A percentile compares a stretch with the other conserved stretches of the same genome.
phyloP scores from a whole-genome alignment of 2,113 vertebrate species.

The Brachyhypopomus gauderio region DNA sequence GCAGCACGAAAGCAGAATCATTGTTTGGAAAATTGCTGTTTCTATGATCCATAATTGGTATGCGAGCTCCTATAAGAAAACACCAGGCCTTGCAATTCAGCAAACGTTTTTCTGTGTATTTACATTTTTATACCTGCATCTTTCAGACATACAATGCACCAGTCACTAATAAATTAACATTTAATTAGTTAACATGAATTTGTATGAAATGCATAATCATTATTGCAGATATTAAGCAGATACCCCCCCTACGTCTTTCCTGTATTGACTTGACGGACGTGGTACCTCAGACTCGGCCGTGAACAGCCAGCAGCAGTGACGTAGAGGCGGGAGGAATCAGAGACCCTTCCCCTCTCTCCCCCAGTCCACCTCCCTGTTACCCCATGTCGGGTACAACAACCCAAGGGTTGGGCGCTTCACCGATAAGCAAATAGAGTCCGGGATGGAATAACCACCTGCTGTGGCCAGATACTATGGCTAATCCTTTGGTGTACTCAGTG shows the following conservation, averaged over 20 bases:
- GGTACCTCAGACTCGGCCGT: not conserved
- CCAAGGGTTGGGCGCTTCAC: not conserved
- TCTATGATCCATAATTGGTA: not conserved
- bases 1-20: not conserved
- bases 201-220: not conserved
- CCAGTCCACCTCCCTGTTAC: not conserved
- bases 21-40: constrained; percentile 14
- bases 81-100: constrained; percentile 18
- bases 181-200: not conserved
- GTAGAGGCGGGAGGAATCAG: not conserved
- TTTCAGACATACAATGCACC: not conserved
- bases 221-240: not conserved
- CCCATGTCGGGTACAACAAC: not conserved
- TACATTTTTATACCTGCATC: not conserved
- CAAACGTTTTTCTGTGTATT: constrained; percentile 15
- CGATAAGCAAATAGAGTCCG: not conserved
- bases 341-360: not conserved
- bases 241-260: not conserved
- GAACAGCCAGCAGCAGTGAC: not conserved
- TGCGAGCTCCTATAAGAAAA: constrained; percentile 17
- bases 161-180: constrained; percentile 12
- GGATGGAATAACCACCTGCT: not conserved
- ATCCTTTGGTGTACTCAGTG: not conserved
- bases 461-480: not conserved
- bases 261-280: not conserved